Conservation (phyloP, 2,888 invertebrate genomes). For the Andrena dorsata region DNA sequence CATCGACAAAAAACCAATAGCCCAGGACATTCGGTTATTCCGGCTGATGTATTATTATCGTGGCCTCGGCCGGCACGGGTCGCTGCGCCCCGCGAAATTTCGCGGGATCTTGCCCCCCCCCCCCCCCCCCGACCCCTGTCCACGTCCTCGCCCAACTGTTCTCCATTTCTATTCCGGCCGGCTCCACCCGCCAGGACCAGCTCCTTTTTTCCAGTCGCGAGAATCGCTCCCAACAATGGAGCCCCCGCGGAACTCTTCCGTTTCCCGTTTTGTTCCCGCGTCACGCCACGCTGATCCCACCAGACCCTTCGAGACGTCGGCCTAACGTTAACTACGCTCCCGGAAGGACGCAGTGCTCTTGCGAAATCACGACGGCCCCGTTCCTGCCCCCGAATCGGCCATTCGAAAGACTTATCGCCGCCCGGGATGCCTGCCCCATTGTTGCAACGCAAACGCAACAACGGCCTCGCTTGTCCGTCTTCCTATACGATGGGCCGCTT, state of each 20-base stretch:
- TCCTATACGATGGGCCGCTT: constrained; percentile 22
- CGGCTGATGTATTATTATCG: constrained; percentile 72
- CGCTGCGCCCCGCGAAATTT: constrained; percentile 39
- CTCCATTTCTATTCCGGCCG: constrained; percentile 1
- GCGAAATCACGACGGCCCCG: not conserved
- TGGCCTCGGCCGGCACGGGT: constrained; percentile 34
- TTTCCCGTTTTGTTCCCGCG: constrained; percentile 25
- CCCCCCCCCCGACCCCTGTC: not conserved
- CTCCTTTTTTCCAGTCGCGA: constrained; percentile 8
- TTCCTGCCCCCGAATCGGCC: constrained; percentile 31
- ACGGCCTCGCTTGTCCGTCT: not conserved
- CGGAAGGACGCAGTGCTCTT: constrained; percentile 25
- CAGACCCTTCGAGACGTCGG: not conserved
- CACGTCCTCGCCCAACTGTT: not conserved
- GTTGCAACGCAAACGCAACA: constrained; percentile 31
- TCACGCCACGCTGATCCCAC: constrained; percentile 20
- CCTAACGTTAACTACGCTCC: constrained; percentile 26
- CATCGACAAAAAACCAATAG: constrained; percentile 72
- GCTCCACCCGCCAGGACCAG: not conserved
- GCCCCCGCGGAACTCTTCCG: constrained; percentile 24
- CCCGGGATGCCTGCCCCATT: constrained; percentile 22
- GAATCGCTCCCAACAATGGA: constrained; percentile 53
- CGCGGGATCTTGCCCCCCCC: constrained; percentile 16
- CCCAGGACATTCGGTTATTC: constrained; percentile 71
- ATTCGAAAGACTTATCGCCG: constrained; percentile 35